A percentile compares a stretch with the other conserved stretches of the same genome.
These are phyloP conservation scores for Metaphire vulgaris DNA, from an alignment of 1,140 invertebrate species.

Conservation along the genomic window DNA sequence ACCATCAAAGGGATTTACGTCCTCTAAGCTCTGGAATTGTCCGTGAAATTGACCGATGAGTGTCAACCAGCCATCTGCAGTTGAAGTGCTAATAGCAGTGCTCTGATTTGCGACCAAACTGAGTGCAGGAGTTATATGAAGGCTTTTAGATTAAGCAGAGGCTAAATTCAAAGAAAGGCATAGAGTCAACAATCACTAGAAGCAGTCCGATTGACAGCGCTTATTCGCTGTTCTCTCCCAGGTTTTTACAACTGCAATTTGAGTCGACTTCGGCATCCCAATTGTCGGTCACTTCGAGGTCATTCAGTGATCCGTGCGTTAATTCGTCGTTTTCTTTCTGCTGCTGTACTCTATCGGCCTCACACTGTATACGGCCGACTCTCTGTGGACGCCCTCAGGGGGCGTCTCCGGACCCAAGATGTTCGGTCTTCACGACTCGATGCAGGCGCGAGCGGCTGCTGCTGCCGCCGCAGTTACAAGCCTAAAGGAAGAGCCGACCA, in stretches of 20 bases:
- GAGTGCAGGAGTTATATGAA: no score
- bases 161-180: no score
- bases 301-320: background rate
- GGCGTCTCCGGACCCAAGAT: background rate
- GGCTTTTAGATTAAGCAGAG: no score
- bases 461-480: background rate
- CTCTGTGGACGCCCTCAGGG: background rate
- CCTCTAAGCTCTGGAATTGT: no score
- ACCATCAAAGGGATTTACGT: no score
- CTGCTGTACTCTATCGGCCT: background rate
- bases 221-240: no score
- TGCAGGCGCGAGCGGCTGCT: background rate
- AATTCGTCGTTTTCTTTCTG: background rate
- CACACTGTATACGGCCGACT: background rate
- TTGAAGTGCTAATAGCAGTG: no score
- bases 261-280: background rate
- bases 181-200: background rate
- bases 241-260: background rate
- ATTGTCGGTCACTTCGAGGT: no score
- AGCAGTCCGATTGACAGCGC: background rate
- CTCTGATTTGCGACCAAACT: no score
- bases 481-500: background rate
- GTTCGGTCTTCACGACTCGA: background rate
- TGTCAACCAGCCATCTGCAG: no score
- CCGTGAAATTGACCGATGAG: no score